Evolutionary conservation across 2,888 invertebrate species (phyloP), one percentile per base, ranked within the genome.

Genomic region (Lasioglossum lativentre): DNA sequence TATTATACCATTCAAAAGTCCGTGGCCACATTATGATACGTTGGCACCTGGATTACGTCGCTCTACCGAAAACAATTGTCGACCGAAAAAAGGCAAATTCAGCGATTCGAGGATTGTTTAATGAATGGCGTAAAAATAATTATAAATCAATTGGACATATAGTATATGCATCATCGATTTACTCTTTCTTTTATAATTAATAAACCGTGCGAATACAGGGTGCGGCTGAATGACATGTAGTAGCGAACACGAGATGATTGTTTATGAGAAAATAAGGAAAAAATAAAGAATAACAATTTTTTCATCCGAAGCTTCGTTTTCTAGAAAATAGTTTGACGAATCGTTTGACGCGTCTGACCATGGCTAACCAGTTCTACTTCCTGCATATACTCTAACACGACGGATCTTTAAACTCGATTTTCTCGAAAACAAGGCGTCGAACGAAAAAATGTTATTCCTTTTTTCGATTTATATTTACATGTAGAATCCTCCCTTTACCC

Each of bases 1-100:
- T 78, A 75, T 83, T 74, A 80, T 66, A 80, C 78, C 75, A 78
- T 80, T 78, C 42, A 78, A 47, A 72, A 72, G 66, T 68, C 66
- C 45, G 23, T 23, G 42, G 47, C 56, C n/a, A 59, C 74, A 47
- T 77, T 77, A 47, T 80, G 66, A 40, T 71, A 75, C 71, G 70
- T 71, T 38, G 52, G 16, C 66, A 52, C 16, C 4, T 14, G 75
- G 56, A 78, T 80, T 76, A 75, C 38, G 34, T 63, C 52, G 27
- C 14, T 68, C 59, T 59, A 42, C 56, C 40, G 70, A 83, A 77
- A 75, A 78, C 40, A 59, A 52, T 34, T 23, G 19, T 56, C 19
- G 38, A 30, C 14, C 34, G 8, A 23, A 52, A 47, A 38, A 4
- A 1, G 34, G 23, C 30, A 27, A 2, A 12, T 23, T 19, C 63